Base-by-base conservation (phyloP, 2,113 vertebrate species). In the Planiliza haematocheilus region DNA sequence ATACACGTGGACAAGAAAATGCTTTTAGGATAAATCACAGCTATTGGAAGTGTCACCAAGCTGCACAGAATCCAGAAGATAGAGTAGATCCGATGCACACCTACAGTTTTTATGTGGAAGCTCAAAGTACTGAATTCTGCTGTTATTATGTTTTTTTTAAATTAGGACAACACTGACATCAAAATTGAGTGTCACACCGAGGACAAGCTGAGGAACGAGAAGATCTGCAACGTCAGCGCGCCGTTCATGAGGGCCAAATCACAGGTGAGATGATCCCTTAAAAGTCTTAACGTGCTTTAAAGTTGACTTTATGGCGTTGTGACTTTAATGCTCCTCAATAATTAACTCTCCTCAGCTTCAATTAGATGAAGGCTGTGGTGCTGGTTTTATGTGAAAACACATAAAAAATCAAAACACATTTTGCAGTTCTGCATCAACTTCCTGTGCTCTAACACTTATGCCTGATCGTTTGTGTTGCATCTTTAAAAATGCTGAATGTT, bases 211-310 rank as follows among this genome's bases (percentile, higher is more conserved):
- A 93, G 88, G 62, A 82, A 90, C 77, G 93, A 91, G 88, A 95
- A 92, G 83, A 77, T 94, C 71, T 99, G 97, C 88, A 97, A 98
- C 0, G 91, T 99, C 83, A 98, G 97, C 73, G 94, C 95, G 61
- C 97, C 97, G 0, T 98, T 99, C 85, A 97, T 99, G 95, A 93
- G 94, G 38, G 95, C 96, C 77, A 97, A 95, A 82, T 88, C 93
- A 70, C 97, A 97, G 96, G 97, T 98, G 69, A 91, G 82, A 70
- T 24, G 14, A 42, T 11, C n/a, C 37, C 8, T 52, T 30, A 30
- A 7, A 52, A 34, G 24, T 37, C 10, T 36, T 10, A 36, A 30
- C 51, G 24, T 30, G 24, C 24, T 5, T 30, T 30, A 30, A 30
- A 30, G 24, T 30, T 30, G 24, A 30, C 24, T 30, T n/a, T n/a